These are phyloP conservation scores for Gymnothorax reevesii DNA, from an alignment of 2,797 vertebrate species.

Conservation along the genomic window DNA sequence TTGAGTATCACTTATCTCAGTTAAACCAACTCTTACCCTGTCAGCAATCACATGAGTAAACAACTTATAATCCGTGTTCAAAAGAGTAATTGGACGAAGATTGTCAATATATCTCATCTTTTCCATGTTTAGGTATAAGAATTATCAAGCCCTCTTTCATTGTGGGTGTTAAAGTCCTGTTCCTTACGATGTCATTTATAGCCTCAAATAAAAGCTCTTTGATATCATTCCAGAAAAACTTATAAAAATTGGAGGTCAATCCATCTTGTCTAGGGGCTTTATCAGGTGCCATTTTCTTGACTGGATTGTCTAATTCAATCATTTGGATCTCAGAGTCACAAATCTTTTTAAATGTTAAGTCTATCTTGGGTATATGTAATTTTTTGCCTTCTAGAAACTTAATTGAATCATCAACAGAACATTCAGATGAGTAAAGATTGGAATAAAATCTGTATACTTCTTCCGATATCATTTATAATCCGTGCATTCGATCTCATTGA, in stretches of 20 bases:
- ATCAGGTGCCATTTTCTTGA: background rate
- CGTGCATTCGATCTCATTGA: constrained; percentile 4
- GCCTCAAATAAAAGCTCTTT: background rate
- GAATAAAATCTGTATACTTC: background rate
- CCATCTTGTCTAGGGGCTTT: background rate
- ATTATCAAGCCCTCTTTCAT: constrained; percentile 28
- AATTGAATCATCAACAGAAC: background rate
- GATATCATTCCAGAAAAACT: background rate
- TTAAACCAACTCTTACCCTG: background rate
- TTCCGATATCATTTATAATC: background rate
- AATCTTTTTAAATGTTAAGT: no score
- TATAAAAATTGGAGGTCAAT: background rate
- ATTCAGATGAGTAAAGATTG: background rate
- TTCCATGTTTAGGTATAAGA: background rate
- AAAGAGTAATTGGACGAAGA: background rate
- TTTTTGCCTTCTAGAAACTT: no score
- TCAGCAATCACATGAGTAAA: background rate
- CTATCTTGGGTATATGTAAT: no score
- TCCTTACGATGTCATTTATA: background rate
- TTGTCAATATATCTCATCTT: constrained; percentile 5
- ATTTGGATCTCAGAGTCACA: no score
- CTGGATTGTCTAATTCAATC: no score
- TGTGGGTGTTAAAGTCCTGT: background rate
- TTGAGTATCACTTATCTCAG: background rate
- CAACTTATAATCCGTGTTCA: constrained; percentile 16